Evolutionary conservation across 2,113 vertebrate genomes (phyloP), one percentile per base, ranked within the genome.

Genomic region (Chloroceryle aenea): DNA sequence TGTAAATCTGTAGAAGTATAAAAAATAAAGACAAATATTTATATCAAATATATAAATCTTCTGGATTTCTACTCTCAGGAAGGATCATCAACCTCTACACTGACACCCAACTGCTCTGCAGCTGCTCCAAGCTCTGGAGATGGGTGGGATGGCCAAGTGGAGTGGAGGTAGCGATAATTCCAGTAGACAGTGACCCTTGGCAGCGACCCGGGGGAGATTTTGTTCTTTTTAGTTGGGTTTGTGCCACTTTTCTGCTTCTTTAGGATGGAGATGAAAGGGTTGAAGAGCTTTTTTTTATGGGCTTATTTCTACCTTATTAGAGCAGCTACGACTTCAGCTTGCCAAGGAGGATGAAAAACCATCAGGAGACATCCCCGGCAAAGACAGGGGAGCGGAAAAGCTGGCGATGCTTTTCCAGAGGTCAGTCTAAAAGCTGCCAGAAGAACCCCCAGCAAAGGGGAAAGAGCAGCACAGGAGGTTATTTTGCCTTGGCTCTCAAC

Each of bases 371-470:
- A 34, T 6, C 3, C 30, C 47, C 73, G 23, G 58, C 32, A 23
- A 59, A 58, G 11, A 45, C 18, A 7, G 0, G 0, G 55, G 53
- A 14, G 40, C 1, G 52, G 59, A 26, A 1, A 16, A 38, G 29
- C 20, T 5, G 66, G 45, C 74, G 34, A 5, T 8, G 2, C 3
- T 29, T 48, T 63, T 48, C 76, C 53, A 9, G 12, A 52, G 36
- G 30, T 55, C 61, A 30, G 3, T 29, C 29, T 6, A 11, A 66
- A 69, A 72, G 29, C 25, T 23, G 26, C 68, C 10, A 45, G 26
- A 73, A 58, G 50, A 78, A 42, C 32, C 34, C 27, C 40, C 8
- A 42, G 53, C 36, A 74, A 87, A 67, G 27, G 48, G 25, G 25
- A 34, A 43, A 40, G 22, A 61, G 32, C 19, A 27, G 40, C 0